These are phyloP conservation scores for Harlomillsia oculata DNA, from an alignment of 1,140 invertebrate genomes.

Conservation along the genomic window DNA sequence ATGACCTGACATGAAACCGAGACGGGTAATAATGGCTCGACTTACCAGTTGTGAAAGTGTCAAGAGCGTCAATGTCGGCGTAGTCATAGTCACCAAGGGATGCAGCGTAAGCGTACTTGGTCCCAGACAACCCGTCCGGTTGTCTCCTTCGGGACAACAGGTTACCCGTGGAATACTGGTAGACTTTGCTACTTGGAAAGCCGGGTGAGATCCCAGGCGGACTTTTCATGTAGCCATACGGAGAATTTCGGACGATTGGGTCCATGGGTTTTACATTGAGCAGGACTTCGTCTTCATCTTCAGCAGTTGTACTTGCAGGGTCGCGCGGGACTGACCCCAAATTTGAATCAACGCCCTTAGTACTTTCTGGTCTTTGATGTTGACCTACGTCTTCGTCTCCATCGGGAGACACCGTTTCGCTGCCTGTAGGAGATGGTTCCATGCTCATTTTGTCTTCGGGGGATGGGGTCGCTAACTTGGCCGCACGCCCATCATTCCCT, in stretches of 20 bases:
- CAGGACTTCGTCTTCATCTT: slow-evolving; percentile 63
- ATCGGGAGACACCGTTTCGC: too few species aligned
- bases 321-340: slow-evolving; percentile 32
- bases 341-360: neutral
- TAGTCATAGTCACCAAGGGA: slow-evolving; percentile 32
- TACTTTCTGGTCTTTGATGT: neutral
- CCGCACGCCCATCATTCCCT: neutral
- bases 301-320: slow-evolving; percentile 24
- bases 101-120: too few species aligned
- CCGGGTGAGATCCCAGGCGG: slow-evolving; percentile 28
- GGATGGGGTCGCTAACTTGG: neutral
- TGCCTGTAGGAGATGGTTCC: slow-evolving; percentile 1
- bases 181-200: slow-evolving; percentile 24
- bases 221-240: slow-evolving; percentile 54
- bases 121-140: too few species aligned
- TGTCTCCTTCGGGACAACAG: too few species aligned
- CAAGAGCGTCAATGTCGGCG: slow-evolving; percentile 31
- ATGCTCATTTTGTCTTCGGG: neutral
- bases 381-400: neutral
- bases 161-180: too few species aligned
- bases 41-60: slow-evolving; percentile 21
- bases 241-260: slow-evolving; percentile 56
- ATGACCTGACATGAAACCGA: neutral
- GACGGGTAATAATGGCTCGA: neutral
- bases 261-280: slow-evolving; percentile 86